phyloP scores from a whole-genome alignment of 92 coral and sea anemone genomes.

The Metridium senile region DNA sequence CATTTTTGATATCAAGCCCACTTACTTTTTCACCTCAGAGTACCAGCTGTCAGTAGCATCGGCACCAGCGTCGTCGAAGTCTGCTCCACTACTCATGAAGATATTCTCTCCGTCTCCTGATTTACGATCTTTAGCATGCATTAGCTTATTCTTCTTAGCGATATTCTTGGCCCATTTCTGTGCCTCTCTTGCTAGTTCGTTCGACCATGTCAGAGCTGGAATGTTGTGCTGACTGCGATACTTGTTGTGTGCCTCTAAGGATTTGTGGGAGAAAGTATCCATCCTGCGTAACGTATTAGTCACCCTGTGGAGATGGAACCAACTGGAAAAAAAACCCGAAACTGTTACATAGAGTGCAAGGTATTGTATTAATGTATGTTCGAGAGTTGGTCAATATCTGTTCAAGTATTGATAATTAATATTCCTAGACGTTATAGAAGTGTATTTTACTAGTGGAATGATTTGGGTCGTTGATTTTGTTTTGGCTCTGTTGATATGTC shows the following conservation, averaged over 20 bases:
- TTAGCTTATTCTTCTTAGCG: slow-evolving; percentile 69
- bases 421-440: too few species aligned
- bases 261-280: slow-evolving; percentile 51
- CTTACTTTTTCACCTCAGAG: slow-evolving; percentile 62
- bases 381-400: too few species aligned
- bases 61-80: slow-evolving; percentile 53
- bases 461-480: too few species aligned
- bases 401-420: too few species aligned
- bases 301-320: neutral
- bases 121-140: slow-evolving; percentile 65
- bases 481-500: too few species aligned
- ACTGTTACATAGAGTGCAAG: too few species aligned
- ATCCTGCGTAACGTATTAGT: slow-evolving; percentile 9
- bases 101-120: slow-evolving; percentile 75
- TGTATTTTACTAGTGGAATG: too few species aligned
- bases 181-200: slow-evolving; percentile 79
- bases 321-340: neutral
- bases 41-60: slow-evolving; percentile 75
- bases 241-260: slow-evolving; percentile 73
- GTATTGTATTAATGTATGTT: too few species aligned
- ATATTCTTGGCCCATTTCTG: slow-evolving; percentile 86
- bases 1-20: neutral
- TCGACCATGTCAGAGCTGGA: slow-evolving; percentile 85
- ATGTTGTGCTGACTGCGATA: slow-evolving; percentile 86
- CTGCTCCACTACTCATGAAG: slow-evolving; percentile 67